These are phyloP conservation scores for Scaptomyza flava DNA, from an alignment of 2,888 invertebrate genomes.

Conservation along the genomic window DNA sequence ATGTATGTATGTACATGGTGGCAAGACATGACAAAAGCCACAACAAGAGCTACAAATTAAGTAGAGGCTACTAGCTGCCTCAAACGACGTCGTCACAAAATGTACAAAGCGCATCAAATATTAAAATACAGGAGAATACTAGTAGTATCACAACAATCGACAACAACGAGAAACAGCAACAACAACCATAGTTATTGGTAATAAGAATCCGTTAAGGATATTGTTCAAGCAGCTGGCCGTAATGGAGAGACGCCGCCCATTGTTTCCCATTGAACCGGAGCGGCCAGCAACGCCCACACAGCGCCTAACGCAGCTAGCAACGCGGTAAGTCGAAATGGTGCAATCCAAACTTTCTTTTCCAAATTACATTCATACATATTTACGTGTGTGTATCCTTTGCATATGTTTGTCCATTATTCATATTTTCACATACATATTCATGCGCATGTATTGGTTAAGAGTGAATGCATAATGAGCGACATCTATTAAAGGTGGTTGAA, in stretches of 20 bases:
- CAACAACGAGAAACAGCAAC: slow-evolving; percentile 24
- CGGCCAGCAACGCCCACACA: slow-evolving; percentile 66
- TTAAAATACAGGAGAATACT: slow-evolving; percentile 42
- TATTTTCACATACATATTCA: no score
- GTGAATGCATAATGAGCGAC: slow-evolving; percentile 24
- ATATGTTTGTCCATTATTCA: no score
- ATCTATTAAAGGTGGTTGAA: background rate
- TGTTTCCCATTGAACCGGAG: slow-evolving; percentile 78
- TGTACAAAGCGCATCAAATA: slow-evolving; percentile 73
- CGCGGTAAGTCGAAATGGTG: slow-evolving; percentile 56
- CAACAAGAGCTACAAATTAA: slow-evolving; percentile 38
- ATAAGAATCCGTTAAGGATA: slow-evolving; percentile 4
- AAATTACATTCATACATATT: background rate
- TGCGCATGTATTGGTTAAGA: slow-evolving; percentile 5
- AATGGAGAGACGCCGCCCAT: slow-evolving; percentile 69
- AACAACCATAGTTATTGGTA: slow-evolving; percentile 15
- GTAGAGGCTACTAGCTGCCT: slow-evolving; percentile 14
- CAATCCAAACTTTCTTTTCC: slow-evolving; percentile 2
- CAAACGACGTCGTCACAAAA: slow-evolving; percentile 49
- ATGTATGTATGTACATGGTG: slow-evolving; percentile 8
- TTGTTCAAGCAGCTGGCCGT: slow-evolving; percentile 38
- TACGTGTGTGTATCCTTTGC: background rate
- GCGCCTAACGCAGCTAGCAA: slow-evolving; percentile 67
- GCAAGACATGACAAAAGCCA: slow-evolving; percentile 38
- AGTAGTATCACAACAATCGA: slow-evolving; percentile 18